Percentiles rank a stretch among this genome's conserved stretches.
Conservation (phyloP, 2,113 vertebrate species). For the Pomatorhinus ruficollis region DNA sequence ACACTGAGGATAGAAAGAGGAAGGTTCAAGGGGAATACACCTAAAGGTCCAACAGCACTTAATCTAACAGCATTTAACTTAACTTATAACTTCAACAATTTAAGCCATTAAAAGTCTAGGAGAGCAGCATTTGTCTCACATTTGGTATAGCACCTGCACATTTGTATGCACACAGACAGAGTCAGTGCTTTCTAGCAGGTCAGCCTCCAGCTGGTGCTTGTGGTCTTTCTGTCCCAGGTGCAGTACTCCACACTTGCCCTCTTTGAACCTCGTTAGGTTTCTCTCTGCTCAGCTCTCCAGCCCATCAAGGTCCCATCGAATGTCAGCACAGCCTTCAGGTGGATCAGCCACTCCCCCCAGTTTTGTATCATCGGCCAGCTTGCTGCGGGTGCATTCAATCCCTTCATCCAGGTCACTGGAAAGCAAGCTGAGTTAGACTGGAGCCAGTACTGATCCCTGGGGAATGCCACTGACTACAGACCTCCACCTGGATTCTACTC, state of each 20-base stretch:
- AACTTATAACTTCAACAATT: neutral
- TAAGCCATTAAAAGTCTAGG: neutral
- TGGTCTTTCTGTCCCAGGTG: neutral
- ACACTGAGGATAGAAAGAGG: neutral
- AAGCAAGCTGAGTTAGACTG: no score
- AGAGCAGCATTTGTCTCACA: neutral
- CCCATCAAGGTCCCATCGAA: neutral
- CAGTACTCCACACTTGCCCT: neutral
- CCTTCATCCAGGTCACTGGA: neutral
- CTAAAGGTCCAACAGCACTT: neutral
- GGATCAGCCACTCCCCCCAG: neutral
- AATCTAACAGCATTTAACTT: neutral
- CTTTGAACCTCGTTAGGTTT: neutral
- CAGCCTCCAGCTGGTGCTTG: neutral
- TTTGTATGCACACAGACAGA: neutral
- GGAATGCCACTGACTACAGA: neutral
- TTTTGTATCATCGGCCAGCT: neutral
- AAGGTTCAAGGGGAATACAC: neutral
- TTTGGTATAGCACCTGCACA: neutral
- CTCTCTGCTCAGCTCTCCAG: neutral
- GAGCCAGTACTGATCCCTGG: neutral
- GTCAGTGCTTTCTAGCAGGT: neutral
- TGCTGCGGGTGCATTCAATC: fast-evolving
- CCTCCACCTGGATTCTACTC: neutral
- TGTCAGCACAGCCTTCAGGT: neutral